Conservation (phyloP, 2,888 invertebrate genomes). For the Pyrrhia umbra region DNA sequence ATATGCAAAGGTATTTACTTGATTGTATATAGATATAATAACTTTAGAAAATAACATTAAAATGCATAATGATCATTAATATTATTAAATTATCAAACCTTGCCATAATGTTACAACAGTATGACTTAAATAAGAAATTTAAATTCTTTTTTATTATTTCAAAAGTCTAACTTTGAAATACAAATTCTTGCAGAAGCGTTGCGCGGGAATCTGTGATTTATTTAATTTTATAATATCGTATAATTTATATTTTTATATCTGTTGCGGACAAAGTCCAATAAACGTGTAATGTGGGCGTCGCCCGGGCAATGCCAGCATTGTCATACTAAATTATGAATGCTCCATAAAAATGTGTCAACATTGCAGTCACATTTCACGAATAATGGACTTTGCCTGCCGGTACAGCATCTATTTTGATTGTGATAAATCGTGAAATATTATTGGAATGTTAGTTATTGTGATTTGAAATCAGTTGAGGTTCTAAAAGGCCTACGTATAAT, state of each 20-base stretch:
- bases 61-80: constrained; percentile 47
- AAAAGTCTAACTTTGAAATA: constrained; percentile 44
- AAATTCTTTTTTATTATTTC: constrained; percentile 35
- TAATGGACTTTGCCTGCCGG: constrained; percentile 32
- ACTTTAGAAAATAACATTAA: constrained; percentile 17
- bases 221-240: constrained; percentile 46
- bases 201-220: constrained; percentile 59
- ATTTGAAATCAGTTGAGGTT: constrained; percentile 65
- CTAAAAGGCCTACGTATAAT: constrained; percentile 65
- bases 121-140: constrained; percentile 1
- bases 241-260: constrained; percentile 41
- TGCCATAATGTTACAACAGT: constrained; percentile 42
- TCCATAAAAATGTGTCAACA: constrained; percentile 6
- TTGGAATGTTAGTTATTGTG: constrained; percentile 53
- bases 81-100: constrained; percentile 41
- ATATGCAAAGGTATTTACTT: constrained; percentile 26
- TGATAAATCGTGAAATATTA: constrained; percentile 56
- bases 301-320: constrained; percentile 7
- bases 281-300: neutral
- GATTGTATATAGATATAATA: constrained; percentile 20
- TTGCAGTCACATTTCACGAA: constrained; percentile 19
- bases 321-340: constrained; percentile 18
- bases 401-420: constrained; percentile 55
- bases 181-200: constrained; percentile 34
- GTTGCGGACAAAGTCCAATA: constrained; percentile 18